Evolutionary conservation across 2,888 invertebrate genomes (phyloP).

Genomic region (Smittia aterrima): DNA sequence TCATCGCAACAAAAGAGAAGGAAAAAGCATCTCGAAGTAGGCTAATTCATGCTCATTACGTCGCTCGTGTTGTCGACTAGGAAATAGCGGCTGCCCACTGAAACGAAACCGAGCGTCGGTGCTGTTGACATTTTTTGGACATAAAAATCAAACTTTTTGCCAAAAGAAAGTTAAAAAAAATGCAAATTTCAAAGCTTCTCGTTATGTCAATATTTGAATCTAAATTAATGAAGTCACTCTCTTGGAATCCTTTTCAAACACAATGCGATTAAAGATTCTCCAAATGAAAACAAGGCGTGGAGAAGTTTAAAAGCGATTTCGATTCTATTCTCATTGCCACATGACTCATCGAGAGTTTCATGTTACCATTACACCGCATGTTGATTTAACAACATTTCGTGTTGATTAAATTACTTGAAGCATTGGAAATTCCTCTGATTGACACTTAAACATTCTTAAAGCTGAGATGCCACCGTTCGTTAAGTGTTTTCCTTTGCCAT

Average conservation of each 20-base stretch:
- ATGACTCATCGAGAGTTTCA: constrained; percentile 23
- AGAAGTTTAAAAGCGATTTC: neutral
- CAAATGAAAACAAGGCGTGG: neutral
- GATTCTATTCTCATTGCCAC: neutral
- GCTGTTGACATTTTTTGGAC: neutral
- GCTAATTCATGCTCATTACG: neutral
- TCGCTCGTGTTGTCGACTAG: neutral
- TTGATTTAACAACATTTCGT: constrained; percentile 25
- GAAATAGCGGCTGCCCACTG: neutral
- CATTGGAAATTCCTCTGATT: neutral
- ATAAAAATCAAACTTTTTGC: neutral
- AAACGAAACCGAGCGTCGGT: neutral
- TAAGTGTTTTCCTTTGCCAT: too few species aligned
- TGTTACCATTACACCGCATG: neutral
- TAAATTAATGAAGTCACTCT: too few species aligned
- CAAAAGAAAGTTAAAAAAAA: neutral
- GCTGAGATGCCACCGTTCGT: too few species aligned
- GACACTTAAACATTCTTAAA: too few species aligned
- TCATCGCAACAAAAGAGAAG: neutral
- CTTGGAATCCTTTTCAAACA: neutral
- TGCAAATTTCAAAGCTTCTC: neutral
- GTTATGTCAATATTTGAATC: too few species aligned
- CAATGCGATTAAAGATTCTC: neutral
- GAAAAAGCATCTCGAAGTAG: neutral
- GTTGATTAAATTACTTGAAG: constrained; percentile 27